phyloP scores from a whole-genome alignment of 2,888 invertebrate genomes.

The Neoascia interrupta region DNA sequence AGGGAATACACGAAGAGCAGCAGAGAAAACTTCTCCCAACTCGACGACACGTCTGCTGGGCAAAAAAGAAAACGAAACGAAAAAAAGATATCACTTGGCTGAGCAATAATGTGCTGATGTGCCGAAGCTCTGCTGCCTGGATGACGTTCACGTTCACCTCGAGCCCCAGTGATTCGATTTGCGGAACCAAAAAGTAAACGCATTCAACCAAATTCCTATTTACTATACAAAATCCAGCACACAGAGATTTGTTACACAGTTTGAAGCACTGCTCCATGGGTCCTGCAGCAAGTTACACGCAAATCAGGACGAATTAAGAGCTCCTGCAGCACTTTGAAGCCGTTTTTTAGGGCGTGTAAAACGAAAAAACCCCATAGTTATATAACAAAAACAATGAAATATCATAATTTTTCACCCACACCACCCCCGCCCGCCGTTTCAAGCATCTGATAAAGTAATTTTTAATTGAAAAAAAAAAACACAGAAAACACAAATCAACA shows the following conservation, averaged over 20 bases:
- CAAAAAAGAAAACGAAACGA: neutral
- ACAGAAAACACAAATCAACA: constrained; percentile 32
- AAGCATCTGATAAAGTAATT: constrained; percentile 60
- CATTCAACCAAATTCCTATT: constrained; percentile 67
- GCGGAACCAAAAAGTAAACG: constrained; percentile 67
- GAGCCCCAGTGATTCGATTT: constrained; percentile 44
- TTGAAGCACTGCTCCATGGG: no score
- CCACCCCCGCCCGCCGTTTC: neutral
- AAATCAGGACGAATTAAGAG: constrained; percentile 60
- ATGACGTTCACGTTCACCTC: constrained; percentile 48
- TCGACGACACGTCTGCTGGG: no score
- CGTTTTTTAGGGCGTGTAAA: constrained; percentile 65
- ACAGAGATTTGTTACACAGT: constrained; percentile 58
- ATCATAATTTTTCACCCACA: constrained; percentile 22
- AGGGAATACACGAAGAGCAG: constrained; percentile 19
- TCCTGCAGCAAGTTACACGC: constrained; percentile 22
- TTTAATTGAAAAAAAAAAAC: constrained; percentile 49
- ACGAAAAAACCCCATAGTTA: constrained; percentile 55
- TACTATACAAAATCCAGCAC: constrained; percentile 51
- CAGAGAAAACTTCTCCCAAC: neutral
- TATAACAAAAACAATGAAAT: constrained; percentile 52
- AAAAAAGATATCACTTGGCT: constrained; percentile 58
- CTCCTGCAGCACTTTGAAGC: constrained; percentile 54
- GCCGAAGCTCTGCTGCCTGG: constrained; percentile 33
- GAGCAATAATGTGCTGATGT: constrained; percentile 54